phyloP scores from a whole-genome alignment of 2,888 invertebrate genomes.

The Hirtodrosophila duncani region DNA sequence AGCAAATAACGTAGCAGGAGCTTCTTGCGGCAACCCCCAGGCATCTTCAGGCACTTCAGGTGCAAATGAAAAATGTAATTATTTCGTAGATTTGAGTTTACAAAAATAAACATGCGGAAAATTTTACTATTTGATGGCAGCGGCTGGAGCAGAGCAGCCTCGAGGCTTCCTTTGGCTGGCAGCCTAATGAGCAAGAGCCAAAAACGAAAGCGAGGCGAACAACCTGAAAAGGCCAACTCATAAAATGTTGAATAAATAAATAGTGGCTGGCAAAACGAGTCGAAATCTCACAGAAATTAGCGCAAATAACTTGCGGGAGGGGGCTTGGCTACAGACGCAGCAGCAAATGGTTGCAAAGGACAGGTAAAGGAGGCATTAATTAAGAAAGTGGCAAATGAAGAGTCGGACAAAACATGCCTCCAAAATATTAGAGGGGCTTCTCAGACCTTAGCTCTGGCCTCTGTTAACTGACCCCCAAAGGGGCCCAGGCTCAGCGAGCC shows the following conservation, averaged over 20 bases:
- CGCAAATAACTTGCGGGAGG: slow-evolving; percentile 56
- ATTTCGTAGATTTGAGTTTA: slow-evolving; percentile 67
- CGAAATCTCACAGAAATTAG: slow-evolving; percentile 66
- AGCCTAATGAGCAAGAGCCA: slow-evolving; percentile 12
- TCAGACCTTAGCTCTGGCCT: too few species aligned
- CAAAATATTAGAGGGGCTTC: slow-evolving; percentile 30
- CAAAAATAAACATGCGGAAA: slow-evolving; percentile 59
- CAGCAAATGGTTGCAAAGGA: too few species aligned
- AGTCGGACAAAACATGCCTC: slow-evolving; percentile 65
- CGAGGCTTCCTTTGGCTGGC: slow-evolving; percentile 19
- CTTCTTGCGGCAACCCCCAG: slow-evolving; percentile 21
- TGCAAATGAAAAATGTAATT: slow-evolving; percentile 74
- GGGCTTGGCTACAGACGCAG: too few species aligned
- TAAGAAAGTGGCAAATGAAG: slow-evolving; percentile 72
- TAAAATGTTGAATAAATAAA: slow-evolving; percentile 66
- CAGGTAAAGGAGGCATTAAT: slow-evolving; percentile 46
- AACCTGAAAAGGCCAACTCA: slow-evolving; percentile 63
- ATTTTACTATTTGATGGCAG: slow-evolving; percentile 56
- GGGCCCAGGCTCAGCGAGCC: slow-evolving; percentile 10
- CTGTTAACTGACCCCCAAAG: slow-evolving; percentile 19
- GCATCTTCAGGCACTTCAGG: slow-evolving; percentile 63
- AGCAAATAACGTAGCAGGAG: slow-evolving; percentile 42
- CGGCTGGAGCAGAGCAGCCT: too few species aligned
- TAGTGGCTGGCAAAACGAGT: slow-evolving; percentile 63
- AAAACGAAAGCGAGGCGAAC: slow-evolving; percentile 17